These are phyloP conservation scores for Leucoma salicis DNA, from an alignment of 2,888 invertebrate species.

Conservation along the genomic window DNA sequence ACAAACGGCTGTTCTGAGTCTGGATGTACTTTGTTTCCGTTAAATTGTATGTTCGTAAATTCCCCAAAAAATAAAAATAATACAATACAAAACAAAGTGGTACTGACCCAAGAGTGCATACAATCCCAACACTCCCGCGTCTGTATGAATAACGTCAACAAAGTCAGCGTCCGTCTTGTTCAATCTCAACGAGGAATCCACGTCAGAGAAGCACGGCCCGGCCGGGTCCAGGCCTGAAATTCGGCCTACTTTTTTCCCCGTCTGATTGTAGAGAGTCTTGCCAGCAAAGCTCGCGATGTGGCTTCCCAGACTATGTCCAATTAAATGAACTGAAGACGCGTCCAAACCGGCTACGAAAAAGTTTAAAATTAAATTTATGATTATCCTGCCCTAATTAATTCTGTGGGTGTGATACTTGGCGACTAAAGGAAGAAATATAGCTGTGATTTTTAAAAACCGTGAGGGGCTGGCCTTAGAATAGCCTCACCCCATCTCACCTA, in stretches of 20 bases:
- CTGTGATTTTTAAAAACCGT: no score
- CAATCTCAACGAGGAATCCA: slow-evolving; percentile 45
- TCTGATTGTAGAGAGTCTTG: slow-evolving; percentile 48
- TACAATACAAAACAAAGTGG: no score
- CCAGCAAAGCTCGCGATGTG: slow-evolving; percentile 67
- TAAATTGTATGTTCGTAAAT: no score
- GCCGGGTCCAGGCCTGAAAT: slow-evolving; percentile 70
- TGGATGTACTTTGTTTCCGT: no score
- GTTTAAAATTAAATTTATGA: no score
- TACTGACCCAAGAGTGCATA: slow-evolving; percentile 53
- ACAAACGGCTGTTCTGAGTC: no score
- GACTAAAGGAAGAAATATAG: no score
- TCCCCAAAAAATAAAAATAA: no score
- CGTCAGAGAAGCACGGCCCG: slow-evolving; percentile 66
- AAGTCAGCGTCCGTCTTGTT: slow-evolving; percentile 53
- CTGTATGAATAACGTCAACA: slow-evolving; percentile 64
- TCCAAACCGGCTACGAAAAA: slow-evolving; percentile 48
- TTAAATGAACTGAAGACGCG: slow-evolving; percentile 54
- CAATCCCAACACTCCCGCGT: slow-evolving; percentile 62
- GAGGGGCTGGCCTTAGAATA: no score
- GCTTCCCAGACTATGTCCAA: slow-evolving; percentile 71
- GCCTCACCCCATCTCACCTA: no score
- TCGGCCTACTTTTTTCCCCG: slow-evolving; percentile 51
- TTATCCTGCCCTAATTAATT: no score
- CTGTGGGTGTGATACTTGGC: no score